phyloP scores from a whole-genome alignment of 2,797 vertebrate species.

The Halcyon badia region DNA sequence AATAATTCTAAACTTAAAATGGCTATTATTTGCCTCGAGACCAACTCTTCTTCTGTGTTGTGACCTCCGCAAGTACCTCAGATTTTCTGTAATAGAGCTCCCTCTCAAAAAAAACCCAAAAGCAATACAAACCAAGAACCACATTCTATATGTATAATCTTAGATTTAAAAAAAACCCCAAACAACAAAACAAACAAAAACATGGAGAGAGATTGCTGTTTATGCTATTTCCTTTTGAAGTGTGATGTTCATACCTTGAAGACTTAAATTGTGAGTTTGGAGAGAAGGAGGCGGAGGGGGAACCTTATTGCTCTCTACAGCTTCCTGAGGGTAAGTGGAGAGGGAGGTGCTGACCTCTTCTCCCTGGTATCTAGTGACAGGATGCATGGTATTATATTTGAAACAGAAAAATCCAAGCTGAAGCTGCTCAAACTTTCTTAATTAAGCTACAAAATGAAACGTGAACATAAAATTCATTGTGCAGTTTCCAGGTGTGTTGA shows the following conservation, averaged over 20 bases:
- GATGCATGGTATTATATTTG: too few species aligned
- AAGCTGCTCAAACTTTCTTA: too few species aligned
- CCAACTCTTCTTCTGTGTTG: conserved; percentile 57
- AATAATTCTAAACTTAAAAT: conserved; percentile 21
- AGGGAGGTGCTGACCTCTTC: too few species aligned
- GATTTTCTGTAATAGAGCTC: conserved; percentile 77
- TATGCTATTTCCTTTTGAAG: conserved; percentile 64
- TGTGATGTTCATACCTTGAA: conserved; percentile 23
- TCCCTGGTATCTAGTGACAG: too few species aligned
- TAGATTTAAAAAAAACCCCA: conserved; percentile 35
- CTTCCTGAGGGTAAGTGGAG: neutral
- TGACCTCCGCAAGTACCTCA: conserved; percentile 77
- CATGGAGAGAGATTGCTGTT: conserved; percentile 52
- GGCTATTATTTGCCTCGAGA: neutral
- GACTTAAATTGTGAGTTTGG: neutral
- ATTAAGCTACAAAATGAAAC: too few species aligned
- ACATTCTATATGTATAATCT: conserved; percentile 82
- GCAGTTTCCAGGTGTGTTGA: too few species aligned
- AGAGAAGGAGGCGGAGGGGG: neutral
- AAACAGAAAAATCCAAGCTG: too few species aligned
- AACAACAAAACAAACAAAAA: too few species aligned
- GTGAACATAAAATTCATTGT: too few species aligned
- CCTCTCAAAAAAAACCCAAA: neutral
- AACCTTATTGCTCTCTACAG: neutral
- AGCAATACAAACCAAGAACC: conserved; percentile 67